Percentiles rank a stretch among this genome's conserved stretches.
Conservation (phyloP, 2,888 invertebrate genomes). For the Leptinotarsa juncta region DNA sequence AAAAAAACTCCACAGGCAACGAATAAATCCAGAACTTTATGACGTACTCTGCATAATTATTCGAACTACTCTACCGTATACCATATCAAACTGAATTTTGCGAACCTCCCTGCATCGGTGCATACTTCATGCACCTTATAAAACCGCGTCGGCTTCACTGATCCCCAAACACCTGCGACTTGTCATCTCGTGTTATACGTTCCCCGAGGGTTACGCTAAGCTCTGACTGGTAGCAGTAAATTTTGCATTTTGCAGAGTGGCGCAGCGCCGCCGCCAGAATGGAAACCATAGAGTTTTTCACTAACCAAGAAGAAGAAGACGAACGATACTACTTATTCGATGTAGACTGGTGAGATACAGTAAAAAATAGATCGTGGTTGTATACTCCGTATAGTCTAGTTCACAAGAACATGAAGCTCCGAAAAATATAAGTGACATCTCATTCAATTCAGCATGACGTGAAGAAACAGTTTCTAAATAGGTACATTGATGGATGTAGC, state of each 20-base stretch:
- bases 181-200: slow-evolving; percentile 61
- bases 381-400: too few relatives aligned
- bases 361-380: slow-evolving; percentile 1
- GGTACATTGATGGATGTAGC: too few relatives aligned
- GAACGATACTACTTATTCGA: neutral
- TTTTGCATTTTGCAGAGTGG: slow-evolving; percentile 59
- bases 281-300: slow-evolving; percentile 37
- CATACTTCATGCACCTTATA: neutral
- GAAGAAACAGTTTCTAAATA: too few relatives aligned
- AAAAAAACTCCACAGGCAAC: too few relatives aligned
- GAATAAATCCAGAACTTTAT: too few relatives aligned
- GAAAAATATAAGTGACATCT: too few relatives aligned
- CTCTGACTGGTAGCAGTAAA: slow-evolving; percentile 53
- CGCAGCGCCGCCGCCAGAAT: slow-evolving; percentile 47
- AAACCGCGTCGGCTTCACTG: slow-evolving; percentile 32
- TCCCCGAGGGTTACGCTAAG: slow-evolving; percentile 57
- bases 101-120: too few relatives aligned
- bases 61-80: too few relatives aligned
- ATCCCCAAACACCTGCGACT: slow-evolving; percentile 62
- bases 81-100: too few relatives aligned
- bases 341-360: slow-evolving; percentile 8
- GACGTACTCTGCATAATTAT: too few relatives aligned
- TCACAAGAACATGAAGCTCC: too few relatives aligned
- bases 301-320: slow-evolving; percentile 1
- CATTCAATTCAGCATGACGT: too few relatives aligned